Conservation (phyloP, 1,140 invertebrate genomes). For the Ericerus pela region DNA sequence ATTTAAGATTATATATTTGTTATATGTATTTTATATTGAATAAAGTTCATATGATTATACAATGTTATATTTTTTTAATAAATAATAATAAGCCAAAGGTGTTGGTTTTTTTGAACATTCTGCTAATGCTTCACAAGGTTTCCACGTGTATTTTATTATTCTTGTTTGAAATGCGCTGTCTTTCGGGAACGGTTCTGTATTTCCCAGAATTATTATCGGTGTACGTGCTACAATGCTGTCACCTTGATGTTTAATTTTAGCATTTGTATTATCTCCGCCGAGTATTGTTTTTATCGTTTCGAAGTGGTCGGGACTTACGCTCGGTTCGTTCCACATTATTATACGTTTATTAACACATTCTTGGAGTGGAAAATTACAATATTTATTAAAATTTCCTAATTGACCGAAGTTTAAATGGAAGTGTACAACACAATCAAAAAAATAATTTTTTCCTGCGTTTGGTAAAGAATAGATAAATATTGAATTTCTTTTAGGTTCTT, state of each 20-base stretch:
- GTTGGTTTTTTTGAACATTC: constrained; percentile 2
- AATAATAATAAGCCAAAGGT: constrained; percentile 2
- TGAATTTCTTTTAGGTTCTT: constrained; percentile 20
- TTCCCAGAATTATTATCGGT: constrained; percentile 19
- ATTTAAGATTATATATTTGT: too few relatives aligned
- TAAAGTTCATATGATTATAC: background rate
- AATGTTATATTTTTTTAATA: constrained; percentile 9
- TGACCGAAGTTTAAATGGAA: constrained; percentile 25
- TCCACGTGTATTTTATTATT: constrained; percentile 15
- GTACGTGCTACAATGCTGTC: constrained; percentile 15
- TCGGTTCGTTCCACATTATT: constrained; percentile 27
- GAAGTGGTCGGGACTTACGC: constrained; percentile 19
- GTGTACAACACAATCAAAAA: constrained; percentile 21
- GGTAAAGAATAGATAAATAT: constrained; percentile 18
- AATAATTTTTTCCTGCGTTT: constrained; percentile 24
- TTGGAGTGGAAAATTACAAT: constrained; percentile 26
- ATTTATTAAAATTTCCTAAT: constrained; percentile 28
- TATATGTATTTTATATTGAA: too few relatives aligned
- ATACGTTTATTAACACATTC: constrained; percentile 25
- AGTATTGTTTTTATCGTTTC: constrained; percentile 25
- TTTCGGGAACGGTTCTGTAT: constrained; percentile 20
- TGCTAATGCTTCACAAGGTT: background rate
- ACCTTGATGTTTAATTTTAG: constrained; percentile 15
- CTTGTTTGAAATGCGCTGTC: constrained; percentile 13
- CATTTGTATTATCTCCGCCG: background rate